Evolutionary conservation across 2,888 invertebrate genomes (phyloP).

Genomic region (Diploptera punctata): DNA sequence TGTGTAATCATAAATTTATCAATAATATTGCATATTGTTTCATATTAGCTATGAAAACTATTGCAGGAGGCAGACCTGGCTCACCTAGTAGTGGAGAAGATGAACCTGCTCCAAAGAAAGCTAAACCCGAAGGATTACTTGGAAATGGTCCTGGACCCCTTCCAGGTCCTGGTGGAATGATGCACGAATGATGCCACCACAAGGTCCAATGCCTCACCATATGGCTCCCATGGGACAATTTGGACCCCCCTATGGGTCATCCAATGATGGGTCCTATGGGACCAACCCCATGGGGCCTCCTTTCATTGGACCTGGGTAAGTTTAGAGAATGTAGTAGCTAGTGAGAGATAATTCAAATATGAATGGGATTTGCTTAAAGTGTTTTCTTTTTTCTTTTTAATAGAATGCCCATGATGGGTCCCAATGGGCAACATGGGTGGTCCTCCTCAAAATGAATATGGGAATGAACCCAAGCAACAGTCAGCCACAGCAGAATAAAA

Average conservation of each 20-base stretch:
- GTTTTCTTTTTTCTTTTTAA: conserved; percentile 27
- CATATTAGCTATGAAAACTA: no score
- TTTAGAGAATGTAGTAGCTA: no score
- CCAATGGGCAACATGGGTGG: conserved; percentile 50
- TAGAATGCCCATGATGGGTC: conserved; percentile 64
- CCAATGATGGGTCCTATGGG: conserved; percentile 68
- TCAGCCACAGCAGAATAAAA: conserved; percentile 64
- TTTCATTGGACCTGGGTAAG: conserved; percentile 73
- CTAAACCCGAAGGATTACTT: conserved; percentile 72
- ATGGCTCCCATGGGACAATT: conserved; percentile 66
- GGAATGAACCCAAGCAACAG: conserved; percentile 47
- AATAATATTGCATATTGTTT: no score
- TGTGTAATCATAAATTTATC: no score
- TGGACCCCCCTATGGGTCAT: conserved; percentile 61
- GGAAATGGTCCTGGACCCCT: conserved; percentile 62
- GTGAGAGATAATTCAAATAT: no score
- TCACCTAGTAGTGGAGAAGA: conserved; percentile 85
- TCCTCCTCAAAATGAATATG: conserved; percentile 52
- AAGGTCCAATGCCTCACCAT: conserved; percentile 56
- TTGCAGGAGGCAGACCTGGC: conserved; percentile 64
- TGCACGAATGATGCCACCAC: conserved; percentile 57
- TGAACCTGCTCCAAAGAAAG: conserved; percentile 80
- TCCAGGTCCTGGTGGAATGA: conserved; percentile 70
- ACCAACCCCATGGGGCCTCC: conserved; percentile 72
- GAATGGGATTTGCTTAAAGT: no score